These are phyloP conservation scores for Okamejei kenojei DNA, from an alignment of 2,797 vertebrate species.

Conservation along the genomic window DNA sequence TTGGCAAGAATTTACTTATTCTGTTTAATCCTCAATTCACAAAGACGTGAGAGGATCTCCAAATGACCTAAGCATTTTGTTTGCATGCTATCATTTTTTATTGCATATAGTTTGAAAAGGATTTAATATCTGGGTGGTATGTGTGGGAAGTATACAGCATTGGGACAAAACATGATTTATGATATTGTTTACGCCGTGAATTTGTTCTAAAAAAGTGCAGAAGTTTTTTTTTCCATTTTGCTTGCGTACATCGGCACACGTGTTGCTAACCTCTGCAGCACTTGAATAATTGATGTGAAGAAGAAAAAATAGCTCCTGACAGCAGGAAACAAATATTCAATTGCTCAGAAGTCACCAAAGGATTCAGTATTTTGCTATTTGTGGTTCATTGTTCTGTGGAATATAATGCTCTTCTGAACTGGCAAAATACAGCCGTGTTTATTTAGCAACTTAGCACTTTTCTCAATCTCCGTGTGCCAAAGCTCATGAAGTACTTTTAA, in stretches of 20 bases:
- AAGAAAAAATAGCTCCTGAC: neutral
- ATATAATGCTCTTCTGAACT: neutral
- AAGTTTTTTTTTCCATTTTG: neutral
- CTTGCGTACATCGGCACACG: neutral
- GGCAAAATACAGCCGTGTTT: neutral
- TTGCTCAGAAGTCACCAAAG: neutral
- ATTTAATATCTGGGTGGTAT: constrained; percentile 2
- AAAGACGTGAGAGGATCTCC: neutral
- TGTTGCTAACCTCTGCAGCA: constrained; percentile 17
- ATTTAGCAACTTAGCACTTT: neutral
- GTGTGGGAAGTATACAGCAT: neutral
- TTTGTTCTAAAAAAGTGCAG: neutral
- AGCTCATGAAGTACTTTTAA: neutral
- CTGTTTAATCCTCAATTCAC: neutral
- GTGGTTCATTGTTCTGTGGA: neutral
- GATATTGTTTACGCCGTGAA: constrained; percentile 1
- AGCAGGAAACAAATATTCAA: neutral
- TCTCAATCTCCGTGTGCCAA: neutral
- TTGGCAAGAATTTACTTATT: neutral
- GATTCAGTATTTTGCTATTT: neutral
- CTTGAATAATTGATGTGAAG: neutral
- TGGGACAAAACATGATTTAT: constrained; percentile 21
- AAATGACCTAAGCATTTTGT: neutral
- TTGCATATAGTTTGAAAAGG: neutral
- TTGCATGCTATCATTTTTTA: neutral